Evolutionary conservation across 2,797 vertebrate genomes (phyloP).

Genomic region (Discoglossus pictus): DNA sequence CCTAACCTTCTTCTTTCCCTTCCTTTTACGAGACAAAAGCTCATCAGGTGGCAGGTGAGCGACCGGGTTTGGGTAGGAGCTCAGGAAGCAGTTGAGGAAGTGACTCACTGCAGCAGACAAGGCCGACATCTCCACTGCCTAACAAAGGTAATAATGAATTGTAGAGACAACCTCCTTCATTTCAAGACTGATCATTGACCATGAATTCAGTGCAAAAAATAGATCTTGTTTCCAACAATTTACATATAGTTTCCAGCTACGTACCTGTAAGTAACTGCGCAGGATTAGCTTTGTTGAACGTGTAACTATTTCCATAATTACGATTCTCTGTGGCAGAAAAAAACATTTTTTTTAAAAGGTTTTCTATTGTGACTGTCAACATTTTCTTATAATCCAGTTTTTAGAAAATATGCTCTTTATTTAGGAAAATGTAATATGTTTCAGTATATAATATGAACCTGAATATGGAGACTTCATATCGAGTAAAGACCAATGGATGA

Average conservation of each 20-base stretch:
- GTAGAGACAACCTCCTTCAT: too few relatives aligned
- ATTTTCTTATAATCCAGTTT: too few relatives aligned
- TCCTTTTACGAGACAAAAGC: conserved; percentile 38
- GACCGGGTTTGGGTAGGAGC: conserved; percentile 50
- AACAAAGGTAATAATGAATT: not conserved
- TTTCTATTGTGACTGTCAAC: too few relatives aligned
- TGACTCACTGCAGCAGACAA: conserved; percentile 78
- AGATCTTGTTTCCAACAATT: too few relatives aligned
- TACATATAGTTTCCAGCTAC: not conserved
- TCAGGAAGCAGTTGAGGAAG: conserved; percentile 76
- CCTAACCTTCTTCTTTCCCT: conserved; percentile 45
- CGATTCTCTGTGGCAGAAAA: conserved; percentile 63
- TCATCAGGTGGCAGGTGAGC: conserved; percentile 51
- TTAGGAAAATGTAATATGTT: too few relatives aligned
- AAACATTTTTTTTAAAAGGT: too few relatives aligned
- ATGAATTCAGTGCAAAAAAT: too few relatives aligned
- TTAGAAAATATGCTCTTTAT: too few relatives aligned
- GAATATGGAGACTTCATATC: too few relatives aligned
- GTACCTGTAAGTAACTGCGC: conserved; percentile 76
- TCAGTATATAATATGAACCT: too few relatives aligned
- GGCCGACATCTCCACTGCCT: conserved; percentile 76
- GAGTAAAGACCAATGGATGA: too few relatives aligned
- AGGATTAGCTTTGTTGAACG: conserved; percentile 74
- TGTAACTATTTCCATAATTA: conserved; percentile 69
- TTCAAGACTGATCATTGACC: too few relatives aligned